Evolutionary conservation across 2,888 invertebrate genomes (phyloP).

Genomic region (Parthenolecanium corni): DNA sequence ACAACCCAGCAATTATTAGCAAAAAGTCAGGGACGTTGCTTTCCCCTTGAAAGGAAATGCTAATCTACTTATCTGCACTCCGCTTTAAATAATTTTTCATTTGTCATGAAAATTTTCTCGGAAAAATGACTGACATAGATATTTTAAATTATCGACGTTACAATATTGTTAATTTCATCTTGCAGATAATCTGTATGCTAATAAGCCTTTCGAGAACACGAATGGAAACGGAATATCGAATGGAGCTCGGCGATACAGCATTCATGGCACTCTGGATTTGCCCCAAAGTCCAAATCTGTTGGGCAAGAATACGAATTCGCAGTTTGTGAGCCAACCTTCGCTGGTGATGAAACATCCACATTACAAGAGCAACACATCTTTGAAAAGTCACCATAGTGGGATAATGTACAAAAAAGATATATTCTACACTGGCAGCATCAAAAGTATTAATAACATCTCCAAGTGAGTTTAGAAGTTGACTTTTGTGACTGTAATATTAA

Average conservation of each 20-base stretch:
- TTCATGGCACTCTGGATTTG: slow-evolving; percentile 11
- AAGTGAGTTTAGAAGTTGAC: slow-evolving; percentile 18
- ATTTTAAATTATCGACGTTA: no score
- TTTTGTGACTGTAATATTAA: no score
- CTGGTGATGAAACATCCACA: not conserved
- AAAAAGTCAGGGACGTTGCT: no score
- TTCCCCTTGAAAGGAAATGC: no score
- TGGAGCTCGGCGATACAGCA: slow-evolving; percentile 4
- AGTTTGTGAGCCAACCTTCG: slow-evolving; percentile 24
- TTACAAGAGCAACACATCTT: slow-evolving; percentile 17
- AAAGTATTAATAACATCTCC: slow-evolving; percentile 35
- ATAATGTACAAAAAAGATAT: slow-evolving; percentile 79
- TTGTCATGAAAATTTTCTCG: no score
- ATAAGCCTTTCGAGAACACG: no score
- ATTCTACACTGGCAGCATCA: slow-evolving; percentile 70
- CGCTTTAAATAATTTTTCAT: no score
- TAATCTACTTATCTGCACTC: no score
- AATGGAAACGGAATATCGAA: not conserved
- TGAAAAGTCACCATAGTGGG: slow-evolving; percentile 39
- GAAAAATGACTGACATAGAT: no score
- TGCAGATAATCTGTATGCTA: no score
- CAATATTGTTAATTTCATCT: no score
- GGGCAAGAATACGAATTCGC: slow-evolving; percentile 13
- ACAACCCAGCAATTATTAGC: no score
- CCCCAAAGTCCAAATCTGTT: not conserved